A percentile compares a stretch with the other conserved stretches of the same genome.
phyloP scores from a whole-genome alignment of 2,797 vertebrate species.

The Catamblyrhynchus diadema region DNA sequence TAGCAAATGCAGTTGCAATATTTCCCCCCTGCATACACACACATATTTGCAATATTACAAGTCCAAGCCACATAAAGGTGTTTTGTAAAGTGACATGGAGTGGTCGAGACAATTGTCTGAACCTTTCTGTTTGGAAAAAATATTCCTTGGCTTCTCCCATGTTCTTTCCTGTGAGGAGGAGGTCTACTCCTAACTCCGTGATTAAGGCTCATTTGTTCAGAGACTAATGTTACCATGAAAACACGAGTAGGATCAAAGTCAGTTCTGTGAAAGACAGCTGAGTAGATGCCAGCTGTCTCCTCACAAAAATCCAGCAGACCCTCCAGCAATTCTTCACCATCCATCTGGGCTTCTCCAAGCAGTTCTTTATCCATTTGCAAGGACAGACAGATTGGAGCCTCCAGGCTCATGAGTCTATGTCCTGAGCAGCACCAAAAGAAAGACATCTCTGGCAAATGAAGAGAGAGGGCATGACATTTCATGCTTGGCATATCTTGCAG shows the following conservation, averaged over 20 bases:
- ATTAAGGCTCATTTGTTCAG: not conserved
- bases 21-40: not conserved
- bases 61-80: not conserved
- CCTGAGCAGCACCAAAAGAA: not conserved
- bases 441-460: not conserved
- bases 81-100: not conserved
- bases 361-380: not conserved
- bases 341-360: rapidly evolving
- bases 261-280: not conserved
- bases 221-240: not conserved
- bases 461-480: not conserved
- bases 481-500: not conserved
- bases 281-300: not conserved
- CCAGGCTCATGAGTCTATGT: not conserved
- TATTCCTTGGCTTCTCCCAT: not conserved
- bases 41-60: not conserved
- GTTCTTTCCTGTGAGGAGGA: not conserved
- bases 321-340: not conserved
- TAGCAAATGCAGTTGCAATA: not conserved
- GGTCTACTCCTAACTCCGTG: not conserved
- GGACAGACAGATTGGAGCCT: not conserved
- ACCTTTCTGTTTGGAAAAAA: not conserved
- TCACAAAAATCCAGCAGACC: not conserved
- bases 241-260: not conserved
- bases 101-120: not conserved